These are phyloP conservation scores for Spinibarbus caldwelli DNA, from an alignment of 2,797 vertebrate species.

Conservation along the genomic window DNA sequence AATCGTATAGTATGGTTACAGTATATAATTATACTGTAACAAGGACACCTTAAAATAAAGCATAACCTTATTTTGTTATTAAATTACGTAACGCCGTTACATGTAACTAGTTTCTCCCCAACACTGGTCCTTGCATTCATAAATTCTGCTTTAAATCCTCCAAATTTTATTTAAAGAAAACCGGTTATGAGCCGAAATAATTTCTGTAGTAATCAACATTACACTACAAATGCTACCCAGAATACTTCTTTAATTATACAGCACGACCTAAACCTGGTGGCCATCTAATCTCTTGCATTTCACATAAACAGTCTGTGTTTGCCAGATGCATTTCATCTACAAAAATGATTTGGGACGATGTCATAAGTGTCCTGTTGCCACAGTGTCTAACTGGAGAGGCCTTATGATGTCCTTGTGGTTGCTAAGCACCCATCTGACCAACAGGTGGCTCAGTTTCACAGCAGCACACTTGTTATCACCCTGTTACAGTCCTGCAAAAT, in stretches of 20 bases:
- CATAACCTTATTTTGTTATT: no score
- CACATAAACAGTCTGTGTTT: background rate
- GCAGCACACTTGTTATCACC: constrained; percentile 27
- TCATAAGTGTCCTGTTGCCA: constrained; percentile 4
- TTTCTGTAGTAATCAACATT: background rate
- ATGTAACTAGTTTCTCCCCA: no score
- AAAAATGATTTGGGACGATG: constrained; percentile 13
- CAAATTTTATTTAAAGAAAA: no score
- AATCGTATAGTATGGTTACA: no score
- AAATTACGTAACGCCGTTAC: no score
- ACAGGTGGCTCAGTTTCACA: constrained; percentile 58
- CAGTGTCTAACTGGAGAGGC: constrained; percentile 26
- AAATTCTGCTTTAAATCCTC: background rate
- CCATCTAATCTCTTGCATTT: background rate
- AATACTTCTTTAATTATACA: no score
- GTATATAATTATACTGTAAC: no score
- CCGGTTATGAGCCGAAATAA: no score
- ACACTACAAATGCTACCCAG: no score
- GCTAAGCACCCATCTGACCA: constrained; percentile 53
- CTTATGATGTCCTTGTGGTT: constrained; percentile 50
- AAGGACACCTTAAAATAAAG: no score
- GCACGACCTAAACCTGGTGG: background rate
- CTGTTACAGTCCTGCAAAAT: constrained; percentile 28
- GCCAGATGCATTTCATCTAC: background rate
- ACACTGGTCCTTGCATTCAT: no score